phyloP scores from a whole-genome alignment of 1,140 invertebrate genomes.

The Pentalonia nigronervosa region DNA sequence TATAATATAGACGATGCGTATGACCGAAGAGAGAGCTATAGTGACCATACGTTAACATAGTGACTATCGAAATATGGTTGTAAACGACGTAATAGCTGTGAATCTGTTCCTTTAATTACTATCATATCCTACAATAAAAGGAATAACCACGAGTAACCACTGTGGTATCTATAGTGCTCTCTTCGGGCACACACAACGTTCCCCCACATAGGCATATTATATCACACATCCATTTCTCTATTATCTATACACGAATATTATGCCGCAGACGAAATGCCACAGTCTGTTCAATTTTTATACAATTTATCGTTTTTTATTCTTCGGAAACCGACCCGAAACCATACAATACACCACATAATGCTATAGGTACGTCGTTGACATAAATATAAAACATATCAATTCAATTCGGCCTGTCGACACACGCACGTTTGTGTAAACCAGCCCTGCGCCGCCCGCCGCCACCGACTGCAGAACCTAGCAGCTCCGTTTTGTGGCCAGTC shows the following conservation, averaged over 20 bases:
- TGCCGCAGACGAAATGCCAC: not conserved
- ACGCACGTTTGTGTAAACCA: not conserved
- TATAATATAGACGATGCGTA: too few relatives aligned
- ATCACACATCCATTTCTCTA: not conserved
- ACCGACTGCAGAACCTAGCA: not conserved
- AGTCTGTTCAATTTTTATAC: not conserved
- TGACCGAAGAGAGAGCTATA: too few relatives aligned
- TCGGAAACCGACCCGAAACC: not conserved
- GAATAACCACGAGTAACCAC: not conserved
- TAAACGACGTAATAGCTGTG: too few relatives aligned
- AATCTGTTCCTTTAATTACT: too few relatives aligned
- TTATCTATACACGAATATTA: not conserved
- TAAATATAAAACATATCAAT: slow-evolving; percentile 34
- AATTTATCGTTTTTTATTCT: not conserved
- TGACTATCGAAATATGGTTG: too few relatives aligned
- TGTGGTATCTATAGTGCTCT: not conserved
- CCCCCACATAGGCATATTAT: not conserved
- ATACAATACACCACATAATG: not conserved
- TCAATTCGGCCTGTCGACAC: slow-evolving; percentile 12
- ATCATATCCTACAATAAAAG: too few relatives aligned
- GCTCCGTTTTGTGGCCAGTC: slow-evolving; percentile 30
- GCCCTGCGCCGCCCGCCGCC: not conserved
- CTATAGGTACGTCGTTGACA: not conserved
- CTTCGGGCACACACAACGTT: too few relatives aligned
- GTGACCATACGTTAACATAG: too few relatives aligned